Evolutionary conservation across 2,888 invertebrate species (phyloP).

Genomic region (Lissonota sp.): DNA sequence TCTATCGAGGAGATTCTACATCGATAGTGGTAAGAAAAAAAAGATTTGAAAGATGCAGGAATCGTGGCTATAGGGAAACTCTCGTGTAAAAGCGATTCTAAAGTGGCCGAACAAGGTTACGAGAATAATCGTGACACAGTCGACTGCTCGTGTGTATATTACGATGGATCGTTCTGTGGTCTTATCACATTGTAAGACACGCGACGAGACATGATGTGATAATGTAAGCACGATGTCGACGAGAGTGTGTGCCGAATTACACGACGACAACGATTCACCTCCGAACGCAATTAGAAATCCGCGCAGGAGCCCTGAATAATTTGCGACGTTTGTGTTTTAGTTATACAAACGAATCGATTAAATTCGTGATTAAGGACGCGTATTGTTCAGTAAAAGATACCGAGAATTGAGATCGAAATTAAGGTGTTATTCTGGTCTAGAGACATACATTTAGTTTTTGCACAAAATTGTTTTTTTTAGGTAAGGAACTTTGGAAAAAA

Average conservation of each 20-base stretch:
- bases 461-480: too few species aligned
- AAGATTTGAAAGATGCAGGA: background rate
- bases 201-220: constrained; percentile 76
- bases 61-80: background rate
- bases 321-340: constrained; percentile 15
- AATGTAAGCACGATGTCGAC: constrained; percentile 66
- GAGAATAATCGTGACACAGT: constrained; percentile 26
- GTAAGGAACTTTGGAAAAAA: too few species aligned
- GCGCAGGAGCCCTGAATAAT: constrained; percentile 19
- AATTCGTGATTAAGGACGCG: constrained; percentile 40
- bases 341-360: background rate
- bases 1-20: background rate
- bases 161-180: constrained; percentile 38
- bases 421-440: background rate
- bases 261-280: constrained; percentile 66
- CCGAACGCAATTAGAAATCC: constrained; percentile 58
- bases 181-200: constrained; percentile 81
- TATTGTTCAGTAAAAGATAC: background rate
- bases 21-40: background rate
- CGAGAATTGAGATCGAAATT: background rate
- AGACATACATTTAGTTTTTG: too few species aligned
- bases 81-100: background rate
- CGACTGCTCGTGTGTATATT: constrained; percentile 3
- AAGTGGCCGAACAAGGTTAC: constrained; percentile 4
- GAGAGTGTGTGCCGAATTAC: constrained; percentile 75